Evolutionary conservation across 2,888 invertebrate genomes (phyloP).

Genomic region (Acrobasis repandana): DNA sequence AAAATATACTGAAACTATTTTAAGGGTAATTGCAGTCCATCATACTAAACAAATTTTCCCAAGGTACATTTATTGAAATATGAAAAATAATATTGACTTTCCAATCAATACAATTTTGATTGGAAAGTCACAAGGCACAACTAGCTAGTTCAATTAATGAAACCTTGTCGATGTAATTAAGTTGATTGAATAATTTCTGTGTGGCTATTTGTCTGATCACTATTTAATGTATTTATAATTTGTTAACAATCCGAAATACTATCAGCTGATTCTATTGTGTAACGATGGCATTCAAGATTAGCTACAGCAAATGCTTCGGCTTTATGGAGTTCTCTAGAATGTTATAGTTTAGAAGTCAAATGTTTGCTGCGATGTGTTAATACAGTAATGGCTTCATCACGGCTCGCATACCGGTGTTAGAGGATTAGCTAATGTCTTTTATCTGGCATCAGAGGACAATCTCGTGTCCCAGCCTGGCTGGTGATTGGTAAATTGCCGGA

Average conservation of each 20-base stretch:
- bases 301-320: not conserved
- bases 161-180: slow-evolving; percentile 1
- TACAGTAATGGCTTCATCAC: slow-evolving; percentile 23
- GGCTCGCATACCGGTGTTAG: slow-evolving; percentile 24
- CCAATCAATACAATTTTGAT: no score
- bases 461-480: slow-evolving; percentile 41
- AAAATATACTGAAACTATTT: no score
- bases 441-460: slow-evolving; percentile 50
- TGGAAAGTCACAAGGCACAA: no score
- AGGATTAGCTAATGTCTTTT: slow-evolving; percentile 39
- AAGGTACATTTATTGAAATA: no score
- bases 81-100: no score
- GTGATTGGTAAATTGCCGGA: slow-evolving; percentile 78
- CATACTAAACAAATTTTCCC: no score
- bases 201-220: not conserved
- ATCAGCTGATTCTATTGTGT: not conserved
- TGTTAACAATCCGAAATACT: not conserved
- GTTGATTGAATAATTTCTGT: slow-evolving; percentile 8
- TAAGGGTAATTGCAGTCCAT: no score
- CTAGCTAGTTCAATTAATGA: not conserved
- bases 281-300: not conserved
- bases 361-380: slow-evolving; percentile 5
- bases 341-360: not conserved
- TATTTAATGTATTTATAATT: slow-evolving; percentile 6
- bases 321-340: not conserved